Conservation (phyloP, 2,888 invertebrate genomes). For the Lepidocyrtoides sp. region DNA sequence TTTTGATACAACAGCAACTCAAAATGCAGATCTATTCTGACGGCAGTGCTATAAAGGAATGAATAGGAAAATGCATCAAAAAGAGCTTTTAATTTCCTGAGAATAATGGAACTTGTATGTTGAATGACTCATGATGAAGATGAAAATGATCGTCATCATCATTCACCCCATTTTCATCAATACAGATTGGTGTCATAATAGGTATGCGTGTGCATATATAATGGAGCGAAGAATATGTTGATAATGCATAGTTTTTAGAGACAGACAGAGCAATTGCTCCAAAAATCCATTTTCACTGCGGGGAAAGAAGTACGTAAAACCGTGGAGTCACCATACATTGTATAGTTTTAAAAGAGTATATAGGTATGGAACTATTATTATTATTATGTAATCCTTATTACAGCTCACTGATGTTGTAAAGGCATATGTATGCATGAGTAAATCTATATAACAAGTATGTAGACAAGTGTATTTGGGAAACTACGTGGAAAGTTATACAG, state of each 20-base stretch:
- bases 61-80: constrained; percentile 75
- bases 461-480: background rate
- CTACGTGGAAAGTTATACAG: constrained; percentile 10
- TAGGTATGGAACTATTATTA: background rate
- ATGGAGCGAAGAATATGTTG: background rate
- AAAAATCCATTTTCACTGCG: constrained; percentile 18
- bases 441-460: too few relatives aligned
- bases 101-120: constrained; percentile 84
- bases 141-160: constrained; percentile 69
- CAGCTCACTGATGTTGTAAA: too few relatives aligned
- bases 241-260: background rate
- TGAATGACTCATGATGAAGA: constrained; percentile 81
- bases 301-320: background rate
- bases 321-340: background rate
- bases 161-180: constrained; percentile 64
- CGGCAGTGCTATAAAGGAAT: constrained; percentile 10
- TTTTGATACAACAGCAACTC: constrained; percentile 7
- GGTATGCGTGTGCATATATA: background rate
- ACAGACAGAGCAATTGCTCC: background rate
- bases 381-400: too few relatives aligned
- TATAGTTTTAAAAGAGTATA: background rate
- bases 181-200: constrained; percentile 44
- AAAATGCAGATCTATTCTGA: background rate
- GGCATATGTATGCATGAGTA: too few relatives aligned
- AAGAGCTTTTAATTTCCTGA: constrained; percentile 85